Conservation (phyloP, 2,888 invertebrate genomes). For the Gerris lacustris region DNA sequence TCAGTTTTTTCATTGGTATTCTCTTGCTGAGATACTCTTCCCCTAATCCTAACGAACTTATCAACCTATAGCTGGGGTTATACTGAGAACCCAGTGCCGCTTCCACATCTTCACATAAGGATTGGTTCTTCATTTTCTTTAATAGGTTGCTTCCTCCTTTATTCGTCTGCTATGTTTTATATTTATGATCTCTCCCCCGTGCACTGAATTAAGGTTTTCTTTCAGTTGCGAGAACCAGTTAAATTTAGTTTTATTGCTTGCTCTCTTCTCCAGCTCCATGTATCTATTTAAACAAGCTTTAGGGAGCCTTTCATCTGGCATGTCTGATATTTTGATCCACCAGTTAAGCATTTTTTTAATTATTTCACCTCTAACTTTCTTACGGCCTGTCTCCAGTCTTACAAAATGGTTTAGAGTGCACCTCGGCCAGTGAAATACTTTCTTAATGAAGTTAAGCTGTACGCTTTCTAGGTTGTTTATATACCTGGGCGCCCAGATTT, state of each 20-base stretch:
- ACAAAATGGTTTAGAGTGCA: background rate
- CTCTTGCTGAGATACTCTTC: background rate
- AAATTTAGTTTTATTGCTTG: background rate
- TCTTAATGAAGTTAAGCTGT: background rate
- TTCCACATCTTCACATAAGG: no score
- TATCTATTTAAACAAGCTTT: background rate
- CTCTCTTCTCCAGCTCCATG: background rate
- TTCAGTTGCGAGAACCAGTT: background rate
- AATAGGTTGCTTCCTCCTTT: no score
- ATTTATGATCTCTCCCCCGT: no score
- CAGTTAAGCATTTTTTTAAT: background rate
- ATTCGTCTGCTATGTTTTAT: no score
- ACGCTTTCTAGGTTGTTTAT: background rate
- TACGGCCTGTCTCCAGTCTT: background rate
- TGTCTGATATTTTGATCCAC: background rate
- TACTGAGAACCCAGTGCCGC: no score
- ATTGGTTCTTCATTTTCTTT: no score
- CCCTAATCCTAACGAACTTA: background rate
- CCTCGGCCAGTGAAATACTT: background rate
- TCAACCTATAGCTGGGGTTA: no score
- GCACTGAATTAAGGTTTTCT: background rate
- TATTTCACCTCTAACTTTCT: background rate
- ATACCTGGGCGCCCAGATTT: constrained; percentile 3
- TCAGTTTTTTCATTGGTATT: no score
- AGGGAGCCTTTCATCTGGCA: background rate